These are phyloP conservation scores for Meles meles DNA, from an alignment of 2,113 vertebrate genomes.

Conservation along the genomic window DNA sequence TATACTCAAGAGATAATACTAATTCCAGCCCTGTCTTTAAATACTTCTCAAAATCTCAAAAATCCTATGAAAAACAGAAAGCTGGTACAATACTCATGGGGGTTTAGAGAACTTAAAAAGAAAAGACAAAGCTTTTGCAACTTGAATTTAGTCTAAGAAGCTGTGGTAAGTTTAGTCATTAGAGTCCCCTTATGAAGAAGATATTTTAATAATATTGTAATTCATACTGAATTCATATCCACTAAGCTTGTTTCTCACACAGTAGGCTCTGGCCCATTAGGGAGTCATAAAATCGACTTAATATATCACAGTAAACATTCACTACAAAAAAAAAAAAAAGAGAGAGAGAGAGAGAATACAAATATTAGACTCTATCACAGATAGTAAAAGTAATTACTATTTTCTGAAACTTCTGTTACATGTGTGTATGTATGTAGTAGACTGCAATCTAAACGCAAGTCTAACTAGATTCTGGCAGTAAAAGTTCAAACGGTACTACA, in stretches of 20 bases:
- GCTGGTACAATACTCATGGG: neutral
- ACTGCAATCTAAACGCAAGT: neutral
- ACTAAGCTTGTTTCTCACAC: neutral
- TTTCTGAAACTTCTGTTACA: neutral
- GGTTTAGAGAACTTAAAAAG: neutral
- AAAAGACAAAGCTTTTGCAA: constrained; percentile 9
- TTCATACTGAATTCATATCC: neutral
- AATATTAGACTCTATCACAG: neutral
- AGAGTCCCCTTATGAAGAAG: neutral
- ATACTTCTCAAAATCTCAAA: constrained; percentile 46
- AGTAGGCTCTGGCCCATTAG: neutral
- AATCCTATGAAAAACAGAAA: neutral
- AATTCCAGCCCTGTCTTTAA: constrained; percentile 15
- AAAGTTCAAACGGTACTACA: neutral
- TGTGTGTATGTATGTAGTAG: neutral
- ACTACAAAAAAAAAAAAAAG: neutral
- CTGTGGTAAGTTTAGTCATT: neutral
- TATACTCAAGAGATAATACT: neutral
- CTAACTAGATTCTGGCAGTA: neutral
- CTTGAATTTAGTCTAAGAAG: neutral
- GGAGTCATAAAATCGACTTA: neutral
- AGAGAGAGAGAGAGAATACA: neutral
- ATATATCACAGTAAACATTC: neutral
- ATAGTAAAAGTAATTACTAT: neutral
- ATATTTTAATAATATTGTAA: neutral